Percentiles rank a stretch among this genome's conserved stretches.
Conservation (phyloP, 2,113 vertebrate species). For the Eulacestoma nigropectus region DNA sequence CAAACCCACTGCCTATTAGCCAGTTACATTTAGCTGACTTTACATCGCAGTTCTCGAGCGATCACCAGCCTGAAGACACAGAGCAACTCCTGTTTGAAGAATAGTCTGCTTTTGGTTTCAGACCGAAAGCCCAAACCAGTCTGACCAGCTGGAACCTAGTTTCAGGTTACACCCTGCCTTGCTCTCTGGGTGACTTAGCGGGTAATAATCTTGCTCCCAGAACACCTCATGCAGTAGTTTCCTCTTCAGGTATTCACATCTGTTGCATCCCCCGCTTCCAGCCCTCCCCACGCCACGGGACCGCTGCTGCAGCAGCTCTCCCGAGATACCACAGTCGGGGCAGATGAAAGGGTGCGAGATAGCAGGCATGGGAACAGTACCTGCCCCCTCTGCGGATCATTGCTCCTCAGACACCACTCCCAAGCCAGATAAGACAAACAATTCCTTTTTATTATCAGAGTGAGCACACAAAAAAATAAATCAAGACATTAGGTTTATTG, state of each 20-base stretch:
- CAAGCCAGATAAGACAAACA: slow-evolving; percentile 49
- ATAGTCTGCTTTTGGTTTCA: slow-evolving; percentile 13
- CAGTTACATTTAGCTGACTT: not conserved
- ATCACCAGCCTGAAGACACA: not conserved
- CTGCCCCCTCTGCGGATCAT: not conserved
- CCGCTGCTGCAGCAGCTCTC: not conserved
- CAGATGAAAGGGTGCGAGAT: not conserved
- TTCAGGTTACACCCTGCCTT: slow-evolving; percentile 54
- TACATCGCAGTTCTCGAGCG: not conserved
- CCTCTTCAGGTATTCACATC: not conserved
- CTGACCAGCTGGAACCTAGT: slow-evolving; percentile 44
- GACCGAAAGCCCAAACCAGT: slow-evolving; percentile 37
- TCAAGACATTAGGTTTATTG: not conserved
- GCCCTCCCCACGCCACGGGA: not conserved
- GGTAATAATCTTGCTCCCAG: not conserved
- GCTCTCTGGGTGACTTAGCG: slow-evolving; percentile 4
- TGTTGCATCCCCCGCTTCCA: not conserved
- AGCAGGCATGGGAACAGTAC: not conserved
- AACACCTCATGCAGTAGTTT: not conserved
- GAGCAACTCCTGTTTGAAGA: not conserved
- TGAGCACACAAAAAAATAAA: not conserved
- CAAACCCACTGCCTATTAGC: not conserved
- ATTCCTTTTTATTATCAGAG: slow-evolving; percentile 47
- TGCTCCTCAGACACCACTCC: slow-evolving; percentile 24
- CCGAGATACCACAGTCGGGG: not conserved